These are phyloP conservation scores for Amorpha juglandis DNA, from an alignment of 2,888 invertebrate species.

Conservation along the genomic window DNA sequence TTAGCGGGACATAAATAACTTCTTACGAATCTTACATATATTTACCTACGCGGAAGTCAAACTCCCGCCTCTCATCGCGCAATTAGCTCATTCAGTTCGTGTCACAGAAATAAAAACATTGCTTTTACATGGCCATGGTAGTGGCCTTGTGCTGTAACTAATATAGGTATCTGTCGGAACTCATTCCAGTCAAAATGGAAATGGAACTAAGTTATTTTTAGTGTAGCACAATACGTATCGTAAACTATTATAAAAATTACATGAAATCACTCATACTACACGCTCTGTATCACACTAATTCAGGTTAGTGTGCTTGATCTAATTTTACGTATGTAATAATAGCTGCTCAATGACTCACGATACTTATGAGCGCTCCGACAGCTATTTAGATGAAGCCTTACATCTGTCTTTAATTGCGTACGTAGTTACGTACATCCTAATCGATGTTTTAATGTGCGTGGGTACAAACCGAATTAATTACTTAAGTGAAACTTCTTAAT, in stretches of 20 bases:
- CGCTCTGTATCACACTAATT: slow-evolving; percentile 26
- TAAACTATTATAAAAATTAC: slow-evolving; percentile 12
- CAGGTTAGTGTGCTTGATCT: slow-evolving; percentile 42
- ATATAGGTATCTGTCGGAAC: not conserved
- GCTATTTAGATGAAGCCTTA: slow-evolving; percentile 25
- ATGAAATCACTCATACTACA: slow-evolving; percentile 9
- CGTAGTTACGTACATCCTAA: not conserved
- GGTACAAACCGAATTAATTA: not conserved
- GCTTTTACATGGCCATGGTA: not conserved
- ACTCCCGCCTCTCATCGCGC: not conserved
- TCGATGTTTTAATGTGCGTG: not conserved
- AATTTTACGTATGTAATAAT: slow-evolving; percentile 38
- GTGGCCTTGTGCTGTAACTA: not conserved
- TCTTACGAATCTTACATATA: not conserved
- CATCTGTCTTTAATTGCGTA: slow-evolving; percentile 12
- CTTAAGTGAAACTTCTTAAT: not conserved
- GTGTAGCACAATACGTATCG: no score
- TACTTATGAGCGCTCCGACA: not conserved
- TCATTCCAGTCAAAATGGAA: not conserved
- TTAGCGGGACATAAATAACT: not conserved
- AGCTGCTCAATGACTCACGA: slow-evolving; percentile 24
- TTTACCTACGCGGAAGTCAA: not conserved
- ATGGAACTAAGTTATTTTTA: not conserved
- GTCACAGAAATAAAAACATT: not conserved
- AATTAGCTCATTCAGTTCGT: not conserved